These are phyloP conservation scores for Tethea ocularis DNA, from an alignment of 2,888 invertebrate species.

Conservation along the genomic window DNA sequence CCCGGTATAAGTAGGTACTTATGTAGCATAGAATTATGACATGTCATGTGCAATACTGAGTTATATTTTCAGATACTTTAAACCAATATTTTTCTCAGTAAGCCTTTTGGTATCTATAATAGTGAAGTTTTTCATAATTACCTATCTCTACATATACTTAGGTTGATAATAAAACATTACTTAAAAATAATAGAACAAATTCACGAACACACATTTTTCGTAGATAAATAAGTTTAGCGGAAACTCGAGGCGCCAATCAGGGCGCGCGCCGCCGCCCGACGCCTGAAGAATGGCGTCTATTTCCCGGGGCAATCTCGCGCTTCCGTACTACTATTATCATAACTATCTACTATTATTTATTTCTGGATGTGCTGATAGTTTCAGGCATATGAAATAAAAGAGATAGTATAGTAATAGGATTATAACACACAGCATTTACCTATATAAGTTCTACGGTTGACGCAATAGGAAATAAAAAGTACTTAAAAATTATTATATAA, in stretches of 20 bases:
- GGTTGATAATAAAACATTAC: background rate
- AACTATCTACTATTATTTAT: constrained; percentile 60
- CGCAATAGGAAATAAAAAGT: no score
- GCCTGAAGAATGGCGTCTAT: constrained; percentile 65
- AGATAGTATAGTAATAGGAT: no score
- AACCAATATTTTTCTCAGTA: background rate
- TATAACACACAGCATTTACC: no score
- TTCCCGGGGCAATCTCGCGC: constrained; percentile 63
- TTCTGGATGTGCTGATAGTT: constrained; percentile 15
- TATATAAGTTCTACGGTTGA: no score
- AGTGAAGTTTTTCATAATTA: no score
- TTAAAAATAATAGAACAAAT: background rate
- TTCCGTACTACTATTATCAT: constrained; percentile 64
- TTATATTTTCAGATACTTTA: background rate
- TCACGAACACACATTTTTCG: constrained; percentile 22
- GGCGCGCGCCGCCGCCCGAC: constrained; percentile 33
- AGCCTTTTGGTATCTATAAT: no score
- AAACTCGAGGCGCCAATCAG: constrained; percentile 59
- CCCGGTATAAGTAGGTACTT: background rate
- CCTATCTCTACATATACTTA: background rate
- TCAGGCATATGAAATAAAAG: background rate
- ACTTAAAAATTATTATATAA: no score
- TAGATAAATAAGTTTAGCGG: constrained; percentile 37
- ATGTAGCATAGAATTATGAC: background rate
- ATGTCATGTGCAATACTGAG: background rate